A percentile compares a stretch with the other conserved stretches of the same genome.
These are phyloP conservation scores for Numida meleagris DNA, from an alignment of 2,113 vertebrate species.

Conservation along the genomic window DNA sequence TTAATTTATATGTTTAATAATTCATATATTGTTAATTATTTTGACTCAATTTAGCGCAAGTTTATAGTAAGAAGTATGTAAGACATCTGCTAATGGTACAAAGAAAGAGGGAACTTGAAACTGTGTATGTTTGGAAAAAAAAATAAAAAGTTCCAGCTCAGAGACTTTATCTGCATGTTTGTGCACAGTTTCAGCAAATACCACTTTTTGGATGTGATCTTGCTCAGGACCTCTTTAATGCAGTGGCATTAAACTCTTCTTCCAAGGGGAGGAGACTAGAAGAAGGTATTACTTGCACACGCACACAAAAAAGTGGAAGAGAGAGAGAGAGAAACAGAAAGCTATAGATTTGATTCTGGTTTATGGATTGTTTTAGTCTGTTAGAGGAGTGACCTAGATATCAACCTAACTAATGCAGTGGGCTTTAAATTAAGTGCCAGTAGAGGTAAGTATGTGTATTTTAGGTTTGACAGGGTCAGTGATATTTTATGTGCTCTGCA, in stretches of 20 bases:
- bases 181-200: background rate
- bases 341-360: background rate
- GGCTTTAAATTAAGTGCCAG: background rate
- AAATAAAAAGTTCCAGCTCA: background rate
- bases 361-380: background rate
- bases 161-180: background rate
- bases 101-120: conserved; percentile 50
- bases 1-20: conserved; percentile 75
- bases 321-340: background rate
- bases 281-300: background rate
- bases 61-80: conserved; percentile 61
- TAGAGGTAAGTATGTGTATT: background rate
- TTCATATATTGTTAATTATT: conserved; percentile 75
- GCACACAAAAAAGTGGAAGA: background rate
- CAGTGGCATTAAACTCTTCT: background rate
- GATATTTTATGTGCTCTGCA: background rate
- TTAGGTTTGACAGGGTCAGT: background rate
- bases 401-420: background rate
- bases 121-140: conserved; percentile 42
- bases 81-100: conserved; percentile 65
- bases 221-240: background rate
- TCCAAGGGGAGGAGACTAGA: background rate
- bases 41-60: conserved; percentile 47
- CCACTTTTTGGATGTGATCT: background rate
- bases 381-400: background rate